Base-by-base conservation (phyloP, 2,797 vertebrate genomes). In the Balearica regulorum region DNA sequence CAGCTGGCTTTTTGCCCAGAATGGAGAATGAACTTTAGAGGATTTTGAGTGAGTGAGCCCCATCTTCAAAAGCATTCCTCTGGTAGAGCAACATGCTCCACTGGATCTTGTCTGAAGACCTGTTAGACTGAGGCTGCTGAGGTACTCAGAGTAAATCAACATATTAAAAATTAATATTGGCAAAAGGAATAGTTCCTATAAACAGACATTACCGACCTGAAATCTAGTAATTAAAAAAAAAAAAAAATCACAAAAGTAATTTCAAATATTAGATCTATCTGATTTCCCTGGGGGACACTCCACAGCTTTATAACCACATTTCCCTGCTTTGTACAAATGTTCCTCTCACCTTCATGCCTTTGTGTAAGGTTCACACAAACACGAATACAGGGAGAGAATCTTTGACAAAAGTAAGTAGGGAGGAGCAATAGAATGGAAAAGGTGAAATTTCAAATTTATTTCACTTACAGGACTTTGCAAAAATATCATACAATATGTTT, bases 61-160 rank as follows among this genome's bases (percentile, higher is more conserved):
- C 83, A 60, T 92, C 93, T 90, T 96, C 96, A 96, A 93, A 94
- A 93, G 92, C 94, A 94, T 96, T 93, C 95, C 83, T 96, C 81
- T 62, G 78, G 51, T 76, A 90, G 49, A 83, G 89, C 86, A 92
- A 66, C 71, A 70, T 70, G 92, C 78, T 90, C 81, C 68, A 44
- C 68, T 60, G 76, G 87, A 82, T 93, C 86, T 87, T 1, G 0
- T 64, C 83, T 77, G 92, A 82, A 70, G 89, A 70, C 64, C 87
- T 80, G 71, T 80, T 84, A 79, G 83, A 44, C 22, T 5, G 70
- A 92, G 78, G 71, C 71, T 70, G 77, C 62, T 57, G 64, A 80
- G 48, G 60, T 70, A 69, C 68, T 87, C 70, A 16, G 46, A 39
- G 58, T 28, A 88, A 90, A 87, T 24, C 0, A 4, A 64, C 13